A percentile compares a stretch with the other conserved stretches of the same genome.
Evolutionary conservation across 2,113 vertebrate genomes (phyloP).

Genomic region (Tringa solitaria): DNA sequence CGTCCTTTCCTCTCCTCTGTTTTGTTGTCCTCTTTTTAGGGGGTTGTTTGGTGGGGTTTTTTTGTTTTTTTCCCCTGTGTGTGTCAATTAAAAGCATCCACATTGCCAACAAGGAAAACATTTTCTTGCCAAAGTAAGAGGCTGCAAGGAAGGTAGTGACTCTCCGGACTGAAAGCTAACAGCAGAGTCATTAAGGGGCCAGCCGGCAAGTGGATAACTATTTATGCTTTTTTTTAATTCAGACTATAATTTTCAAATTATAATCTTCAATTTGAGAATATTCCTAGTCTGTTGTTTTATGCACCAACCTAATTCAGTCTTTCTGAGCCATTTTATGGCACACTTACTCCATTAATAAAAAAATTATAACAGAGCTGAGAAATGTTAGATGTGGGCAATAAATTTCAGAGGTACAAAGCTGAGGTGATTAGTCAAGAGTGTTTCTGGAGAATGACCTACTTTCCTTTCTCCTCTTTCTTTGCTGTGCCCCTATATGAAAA

Average conservation of each 20-base stretch:
- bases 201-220: background rate
- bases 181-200: background rate
- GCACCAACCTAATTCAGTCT: background rate
- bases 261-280: background rate
- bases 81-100: background rate
- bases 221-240: background rate
- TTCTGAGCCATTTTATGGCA: background rate
- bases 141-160: background rate
- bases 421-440: background rate
- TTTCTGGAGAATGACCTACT: background rate
- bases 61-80: background rate
- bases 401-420: background rate
- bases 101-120: background rate
- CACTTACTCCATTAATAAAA: background rate
- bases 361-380: background rate
- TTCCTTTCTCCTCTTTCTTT: background rate
- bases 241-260: background rate
- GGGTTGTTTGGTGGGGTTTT: no score
- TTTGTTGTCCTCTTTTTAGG: no score
- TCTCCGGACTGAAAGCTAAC: background rate
- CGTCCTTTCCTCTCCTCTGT: background rate
- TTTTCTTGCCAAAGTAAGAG: background rate
- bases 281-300: background rate
- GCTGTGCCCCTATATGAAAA: background rate
- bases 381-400: background rate